Percentiles rank a stretch among this genome's conserved stretches.
These are phyloP conservation scores for Zaprionus ghesquierei DNA, from an alignment of 1,140 invertebrate species.

Conservation along the genomic window DNA sequence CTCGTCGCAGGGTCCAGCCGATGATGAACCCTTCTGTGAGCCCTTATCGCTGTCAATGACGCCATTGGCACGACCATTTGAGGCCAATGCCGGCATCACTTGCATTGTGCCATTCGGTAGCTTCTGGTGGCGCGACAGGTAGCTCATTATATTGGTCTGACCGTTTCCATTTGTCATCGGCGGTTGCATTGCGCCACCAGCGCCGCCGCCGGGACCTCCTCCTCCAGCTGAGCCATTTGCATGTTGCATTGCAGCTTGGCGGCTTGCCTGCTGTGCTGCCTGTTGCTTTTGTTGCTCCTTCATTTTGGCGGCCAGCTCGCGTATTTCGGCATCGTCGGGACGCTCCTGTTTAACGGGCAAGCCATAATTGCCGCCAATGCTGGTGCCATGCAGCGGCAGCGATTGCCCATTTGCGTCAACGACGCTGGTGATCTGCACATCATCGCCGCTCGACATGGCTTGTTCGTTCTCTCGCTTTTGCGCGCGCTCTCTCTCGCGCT, in stretches of 20 bases:
- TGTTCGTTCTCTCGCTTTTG: neutral
- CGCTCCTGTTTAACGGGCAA: slow-evolving; percentile 89
- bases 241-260: slow-evolving; percentile 74
- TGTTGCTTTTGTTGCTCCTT: slow-evolving; percentile 89
- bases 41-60: slow-evolving; percentile 39
- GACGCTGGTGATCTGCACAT: slow-evolving; percentile 72
- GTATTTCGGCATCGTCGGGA: slow-evolving; percentile 93
- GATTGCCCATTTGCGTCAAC: slow-evolving; percentile 72
- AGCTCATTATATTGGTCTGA: slow-evolving; percentile 86
- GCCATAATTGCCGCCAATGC: slow-evolving; percentile 53
- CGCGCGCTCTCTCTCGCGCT: neutral
- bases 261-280: slow-evolving; percentile 68
- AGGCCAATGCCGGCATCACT: slow-evolving; percentile 56
- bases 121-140: slow-evolving; percentile 83
- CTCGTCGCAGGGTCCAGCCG: slow-evolving; percentile 85
- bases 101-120: slow-evolving; percentile 77
- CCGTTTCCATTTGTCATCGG: slow-evolving; percentile 81
- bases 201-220: slow-evolving; percentile 7
- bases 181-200: slow-evolving; percentile 61
- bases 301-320: slow-evolving; percentile 92
- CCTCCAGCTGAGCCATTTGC: slow-evolving; percentile 51
- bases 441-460: slow-evolving; percentile 56
- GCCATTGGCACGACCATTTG: slow-evolving; percentile 55
- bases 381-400: slow-evolving; percentile 69
- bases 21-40: slow-evolving; percentile 18